Evolutionary conservation across 2,888 invertebrate species (phyloP), one percentile per base, ranked within the genome.

Genomic region (Melinopterus prodromus): DNA sequence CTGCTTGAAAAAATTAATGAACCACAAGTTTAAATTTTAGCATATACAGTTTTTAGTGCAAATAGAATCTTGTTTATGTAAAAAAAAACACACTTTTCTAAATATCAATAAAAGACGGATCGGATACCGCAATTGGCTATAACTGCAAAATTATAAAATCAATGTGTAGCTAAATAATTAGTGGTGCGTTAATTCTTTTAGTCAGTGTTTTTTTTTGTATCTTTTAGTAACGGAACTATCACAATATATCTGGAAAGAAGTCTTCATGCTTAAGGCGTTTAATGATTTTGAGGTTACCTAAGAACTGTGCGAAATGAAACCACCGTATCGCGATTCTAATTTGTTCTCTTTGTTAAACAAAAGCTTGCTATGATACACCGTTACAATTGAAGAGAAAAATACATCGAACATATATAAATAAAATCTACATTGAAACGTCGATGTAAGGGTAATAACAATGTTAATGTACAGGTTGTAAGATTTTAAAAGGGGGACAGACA

Each of bases 381-480:
- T 53, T 53, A 53, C 53, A 53, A 53, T 53, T 53, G 53, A 53
- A 53, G 53, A 53, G 53, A 53, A 53, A 53, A 53, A 53, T 53
- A 53, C 53, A 53, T 53, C 53, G 53, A 53, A 12, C 53, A 12
- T 53, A 53, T 53, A 53, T 53, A 53, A 53, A 53, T 53, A 53
- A 53, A 53, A 53, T 53, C 53, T 53, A 53, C 53, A 53, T 53
- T 53, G 53, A 53, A 7, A 53, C 53, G 53, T 53, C 12, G 53
- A 53, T 53, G 53, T 53, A 53, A 53, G 53, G 53, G 12, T 53
- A 53, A 53, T 53, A 53, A 53, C 53, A 53, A 53, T 53, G 53
- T 53, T 53, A 53, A 53, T 53, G 53, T 53, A 53, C 53, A 53
- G 53, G 12, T 53, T 53, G 53, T 53, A 53, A 53, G 53, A 53